Percentiles rank a stretch among this genome's conserved stretches.
Conservation (phyloP, 2,888 invertebrate genomes). For the Trachelus iudaicus region DNA sequence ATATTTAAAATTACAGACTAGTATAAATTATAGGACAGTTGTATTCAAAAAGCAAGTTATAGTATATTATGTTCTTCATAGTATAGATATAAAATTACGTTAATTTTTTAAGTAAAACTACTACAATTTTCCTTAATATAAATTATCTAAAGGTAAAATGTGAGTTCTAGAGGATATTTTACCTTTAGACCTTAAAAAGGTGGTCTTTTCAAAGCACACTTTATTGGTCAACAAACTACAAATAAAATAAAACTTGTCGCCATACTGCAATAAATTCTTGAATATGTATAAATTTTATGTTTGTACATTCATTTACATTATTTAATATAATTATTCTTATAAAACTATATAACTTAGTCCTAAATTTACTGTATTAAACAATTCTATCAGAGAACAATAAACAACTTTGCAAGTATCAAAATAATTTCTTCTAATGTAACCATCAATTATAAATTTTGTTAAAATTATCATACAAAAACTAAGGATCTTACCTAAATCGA, state of each 20-base stretch:
- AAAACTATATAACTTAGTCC: background rate
- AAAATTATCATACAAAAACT: background rate
- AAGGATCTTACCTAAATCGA: background rate
- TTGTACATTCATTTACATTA: background rate
- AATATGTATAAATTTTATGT: background rate
- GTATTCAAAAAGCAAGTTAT: no score
- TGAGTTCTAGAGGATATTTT: background rate
- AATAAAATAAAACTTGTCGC: background rate
- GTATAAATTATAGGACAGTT: background rate
- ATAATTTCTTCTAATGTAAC: background rate
- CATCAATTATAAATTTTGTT: background rate
- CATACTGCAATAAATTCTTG: background rate
- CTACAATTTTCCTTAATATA: background rate
- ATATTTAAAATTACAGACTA: slow-evolving; percentile 29
- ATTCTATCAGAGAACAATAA: background rate
- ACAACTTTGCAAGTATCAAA: background rate
- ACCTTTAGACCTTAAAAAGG: no score
- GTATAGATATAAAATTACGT: no score
- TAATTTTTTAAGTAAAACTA: background rate
- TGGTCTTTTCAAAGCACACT: background rate
- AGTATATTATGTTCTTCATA: no score
- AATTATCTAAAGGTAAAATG: background rate
- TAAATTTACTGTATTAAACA: background rate
- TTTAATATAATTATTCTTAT: background rate
- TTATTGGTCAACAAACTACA: background rate